These are phyloP conservation scores for Tineola bisselliella DNA, from an alignment of 2,888 invertebrate genomes.

Conservation along the genomic window DNA sequence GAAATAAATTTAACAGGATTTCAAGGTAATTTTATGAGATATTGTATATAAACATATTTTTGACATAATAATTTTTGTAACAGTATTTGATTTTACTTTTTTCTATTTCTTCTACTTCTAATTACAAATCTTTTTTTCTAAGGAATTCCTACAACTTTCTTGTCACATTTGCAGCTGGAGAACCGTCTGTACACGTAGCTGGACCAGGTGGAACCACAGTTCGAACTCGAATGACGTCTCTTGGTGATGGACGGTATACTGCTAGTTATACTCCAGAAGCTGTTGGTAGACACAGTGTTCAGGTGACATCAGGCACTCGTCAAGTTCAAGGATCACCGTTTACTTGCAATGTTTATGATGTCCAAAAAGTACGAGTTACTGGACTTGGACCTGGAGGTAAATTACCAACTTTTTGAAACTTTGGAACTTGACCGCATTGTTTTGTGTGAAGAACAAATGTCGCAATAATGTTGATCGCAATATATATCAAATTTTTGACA, in stretches of 20 bases:
- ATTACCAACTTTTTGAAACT: slow-evolving; percentile 2
- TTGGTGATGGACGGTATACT: slow-evolving; percentile 75
- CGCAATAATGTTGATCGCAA: no score
- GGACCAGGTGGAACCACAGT: slow-evolving; percentile 87
- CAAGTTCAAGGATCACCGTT: slow-evolving; percentile 92
- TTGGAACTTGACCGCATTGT: no score
- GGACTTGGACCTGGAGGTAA: slow-evolving; percentile 67
- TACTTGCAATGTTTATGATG: slow-evolving; percentile 94
- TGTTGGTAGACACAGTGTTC: slow-evolving; percentile 87
- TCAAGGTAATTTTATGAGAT: slow-evolving; percentile 33
- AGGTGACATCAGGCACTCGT: slow-evolving; percentile 83
- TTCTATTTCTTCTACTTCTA: no score
- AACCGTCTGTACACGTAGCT: slow-evolving; percentile 78
- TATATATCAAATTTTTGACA: slow-evolving; percentile 25
- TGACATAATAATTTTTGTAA: no score
- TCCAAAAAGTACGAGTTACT: slow-evolving; percentile 79
- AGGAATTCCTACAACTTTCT: slow-evolving; percentile 12
- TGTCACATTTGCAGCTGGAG: slow-evolving; percentile 51
- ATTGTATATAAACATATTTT: background rate
- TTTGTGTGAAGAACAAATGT: no score
- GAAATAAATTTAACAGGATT: slow-evolving; percentile 59
- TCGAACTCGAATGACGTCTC: slow-evolving; percentile 74
- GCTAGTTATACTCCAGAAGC: slow-evolving; percentile 85
- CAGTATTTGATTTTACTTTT: no score
- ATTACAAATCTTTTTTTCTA: background rate